Percentiles rank a stretch among this genome's conserved stretches.
Evolutionary conservation across 2,797 vertebrate genomes (phyloP).

Genomic region (Gambelia wislizenii): DNA sequence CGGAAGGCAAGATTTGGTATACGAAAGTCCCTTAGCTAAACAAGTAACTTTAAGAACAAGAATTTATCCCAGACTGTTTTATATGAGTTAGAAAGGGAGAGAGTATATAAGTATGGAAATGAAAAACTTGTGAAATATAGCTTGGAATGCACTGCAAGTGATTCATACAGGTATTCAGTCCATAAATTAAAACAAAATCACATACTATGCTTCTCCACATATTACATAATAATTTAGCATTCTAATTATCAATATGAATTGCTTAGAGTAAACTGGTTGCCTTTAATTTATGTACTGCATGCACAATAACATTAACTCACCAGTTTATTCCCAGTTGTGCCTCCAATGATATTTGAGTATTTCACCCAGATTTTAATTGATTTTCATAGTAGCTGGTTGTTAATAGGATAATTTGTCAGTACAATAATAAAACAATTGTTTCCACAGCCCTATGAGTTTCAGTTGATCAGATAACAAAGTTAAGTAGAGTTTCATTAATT

Average conservation of each 20-base stretch:
- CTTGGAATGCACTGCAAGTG: constrained; percentile 32
- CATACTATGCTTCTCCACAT: constrained; percentile 51
- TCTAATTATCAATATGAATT: constrained; percentile 77
- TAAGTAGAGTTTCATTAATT: constrained; percentile 87
- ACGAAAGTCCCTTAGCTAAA: not conserved
- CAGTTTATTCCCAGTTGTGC: constrained; percentile 74
- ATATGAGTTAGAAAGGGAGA: not conserved
- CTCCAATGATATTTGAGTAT: constrained; percentile 69
- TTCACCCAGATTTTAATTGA: constrained; percentile 81
- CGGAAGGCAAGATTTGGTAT: not conserved
- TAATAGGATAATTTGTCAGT: constrained; percentile 93
- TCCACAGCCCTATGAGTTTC: constrained; percentile 76
- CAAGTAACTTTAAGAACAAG: not conserved
- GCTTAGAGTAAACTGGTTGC: constrained; percentile 71
- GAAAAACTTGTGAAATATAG: constrained; percentile 56
- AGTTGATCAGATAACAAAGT: constrained; percentile 90
- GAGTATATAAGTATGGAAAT: constrained; percentile 37
- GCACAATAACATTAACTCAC: constrained; percentile 67
- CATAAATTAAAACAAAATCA: constrained; percentile 66
- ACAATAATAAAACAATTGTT: constrained; percentile 88
- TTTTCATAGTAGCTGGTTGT: constrained; percentile 83
- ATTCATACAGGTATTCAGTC: constrained; percentile 19
- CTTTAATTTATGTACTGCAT: constrained; percentile 72
- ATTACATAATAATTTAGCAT: constrained; percentile 63
- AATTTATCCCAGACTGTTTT: constrained; percentile 10